Percentiles rank a stretch among this genome's conserved stretches.
These are phyloP conservation scores for Lepidocyrtoides sp. DNA, from an alignment of 2,888 invertebrate species.

Conservation along the genomic window DNA sequence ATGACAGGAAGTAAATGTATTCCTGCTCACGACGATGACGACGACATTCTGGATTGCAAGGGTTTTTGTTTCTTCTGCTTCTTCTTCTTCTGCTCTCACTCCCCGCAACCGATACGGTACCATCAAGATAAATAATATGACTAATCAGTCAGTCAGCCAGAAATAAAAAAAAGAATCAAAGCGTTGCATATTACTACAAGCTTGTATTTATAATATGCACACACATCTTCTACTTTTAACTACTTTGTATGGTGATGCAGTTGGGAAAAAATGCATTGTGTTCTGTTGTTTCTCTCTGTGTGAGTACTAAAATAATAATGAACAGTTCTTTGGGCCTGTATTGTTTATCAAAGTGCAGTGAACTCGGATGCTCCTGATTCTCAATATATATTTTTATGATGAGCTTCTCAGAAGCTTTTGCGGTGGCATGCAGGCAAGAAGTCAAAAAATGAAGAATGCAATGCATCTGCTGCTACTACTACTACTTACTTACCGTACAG, in stretches of 20 bases:
- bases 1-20: conserved; percentile 45
- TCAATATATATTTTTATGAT: neutral
- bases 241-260: neutral
- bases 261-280: conserved; percentile 38
- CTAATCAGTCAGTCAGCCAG: conserved; percentile 39
- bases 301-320: neutral
- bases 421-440: no score
- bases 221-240: neutral
- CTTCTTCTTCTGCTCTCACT: neutral
- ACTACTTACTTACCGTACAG: no score
- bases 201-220: no score
- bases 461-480: neutral
- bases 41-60: conserved; percentile 5
- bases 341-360: conserved; percentile 47
- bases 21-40: conserved; percentile 14
- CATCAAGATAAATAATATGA: neutral
- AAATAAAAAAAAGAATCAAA: neutral
- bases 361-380: neutral
- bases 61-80: neutral
- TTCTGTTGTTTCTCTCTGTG: neutral
- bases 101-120: neutral
- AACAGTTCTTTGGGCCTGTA: neutral
- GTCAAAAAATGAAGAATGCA: no score
- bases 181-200: conserved; percentile 8
- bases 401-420: neutral